A percentile compares a stretch with the other conserved stretches of the same genome.
Evolutionary conservation across 2,888 invertebrate species (phyloP).

Genomic region (Masnerella sp.): DNA sequence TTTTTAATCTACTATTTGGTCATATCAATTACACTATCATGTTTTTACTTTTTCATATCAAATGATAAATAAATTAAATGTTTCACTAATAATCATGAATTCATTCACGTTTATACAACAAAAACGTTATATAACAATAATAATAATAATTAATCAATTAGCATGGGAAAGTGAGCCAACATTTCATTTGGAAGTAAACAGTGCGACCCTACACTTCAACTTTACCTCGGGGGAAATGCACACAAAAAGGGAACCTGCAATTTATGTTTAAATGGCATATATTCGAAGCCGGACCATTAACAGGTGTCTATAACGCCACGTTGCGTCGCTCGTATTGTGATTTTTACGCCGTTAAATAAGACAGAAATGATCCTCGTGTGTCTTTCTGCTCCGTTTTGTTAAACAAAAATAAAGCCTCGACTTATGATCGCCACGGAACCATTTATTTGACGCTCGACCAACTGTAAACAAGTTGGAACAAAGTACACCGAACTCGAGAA

Average conservation of each 20-base stretch:
- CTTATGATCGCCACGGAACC: not conserved
- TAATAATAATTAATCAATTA: not conserved
- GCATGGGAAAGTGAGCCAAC: not conserved
- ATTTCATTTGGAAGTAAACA: slow-evolving; percentile 3
- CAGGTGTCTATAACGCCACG: slow-evolving; percentile 39
- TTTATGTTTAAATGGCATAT: slow-evolving; percentile 34
- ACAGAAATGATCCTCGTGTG: slow-evolving; percentile 5
- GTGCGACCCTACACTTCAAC: slow-evolving; percentile 9
- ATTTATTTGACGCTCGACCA: not conserved
- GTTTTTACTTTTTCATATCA: too few species aligned
- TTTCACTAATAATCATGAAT: too few species aligned
- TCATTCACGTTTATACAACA: too few species aligned
- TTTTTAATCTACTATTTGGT: too few species aligned
- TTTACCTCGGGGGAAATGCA: slow-evolving; percentile 11
- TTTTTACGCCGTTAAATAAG: slow-evolving; percentile 15
- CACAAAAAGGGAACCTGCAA: slow-evolving; percentile 24
- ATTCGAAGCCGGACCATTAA: slow-evolving; percentile 21
- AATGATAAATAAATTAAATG: too few species aligned
- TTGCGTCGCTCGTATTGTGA: slow-evolving; percentile 14
- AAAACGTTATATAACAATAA: too few species aligned
- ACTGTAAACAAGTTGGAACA: slow-evolving; percentile 5
- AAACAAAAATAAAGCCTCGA: slow-evolving; percentile 4
- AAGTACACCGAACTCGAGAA: slow-evolving; percentile 1
- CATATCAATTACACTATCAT: too few species aligned
- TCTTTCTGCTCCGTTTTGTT: not conserved